Evolutionary conservation across 1,140 invertebrate genomes (phyloP).

Genomic region (Marisa cornuarietis): DNA sequence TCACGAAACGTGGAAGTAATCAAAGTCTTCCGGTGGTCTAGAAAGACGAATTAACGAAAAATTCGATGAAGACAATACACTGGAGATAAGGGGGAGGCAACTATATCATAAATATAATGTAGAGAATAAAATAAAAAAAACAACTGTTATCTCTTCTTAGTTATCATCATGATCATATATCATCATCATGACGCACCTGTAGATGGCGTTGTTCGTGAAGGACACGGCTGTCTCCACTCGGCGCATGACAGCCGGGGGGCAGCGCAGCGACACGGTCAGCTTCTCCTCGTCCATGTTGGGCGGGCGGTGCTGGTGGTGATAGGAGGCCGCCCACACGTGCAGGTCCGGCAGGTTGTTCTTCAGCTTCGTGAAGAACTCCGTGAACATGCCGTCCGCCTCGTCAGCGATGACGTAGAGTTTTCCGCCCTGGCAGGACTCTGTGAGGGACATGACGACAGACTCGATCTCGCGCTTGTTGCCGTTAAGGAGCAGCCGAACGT

Average conservation of each 20-base stretch:
- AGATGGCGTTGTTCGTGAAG: not conserved
- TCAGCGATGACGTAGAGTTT: conserved; percentile 8
- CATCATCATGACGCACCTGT: not conserved
- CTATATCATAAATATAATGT: no score
- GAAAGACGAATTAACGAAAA: no score
- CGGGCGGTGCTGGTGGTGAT: conserved; percentile 1
- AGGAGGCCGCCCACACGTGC: conserved; percentile 19
- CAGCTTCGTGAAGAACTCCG: not conserved
- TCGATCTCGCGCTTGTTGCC: conserved; percentile 1
- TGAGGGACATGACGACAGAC: not conserved
- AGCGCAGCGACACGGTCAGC: conserved; percentile 3
- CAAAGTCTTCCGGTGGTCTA: no score
- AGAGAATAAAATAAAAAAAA: no score
- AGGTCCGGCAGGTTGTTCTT: not conserved
- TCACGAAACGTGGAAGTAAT: no score
- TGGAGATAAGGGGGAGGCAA: no score
- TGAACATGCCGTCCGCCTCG: conserved; percentile 10
- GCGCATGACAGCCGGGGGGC: conserved; percentile 14
- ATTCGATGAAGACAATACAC: no score
- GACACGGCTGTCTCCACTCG: conserved; percentile 23
- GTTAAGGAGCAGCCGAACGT: conserved; percentile 3
- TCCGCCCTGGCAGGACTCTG: no score
- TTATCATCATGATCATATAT: not conserved
- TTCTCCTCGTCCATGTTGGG: not conserved
- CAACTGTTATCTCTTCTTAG: no score